phyloP scores from a whole-genome alignment of 2,797 vertebrate species.

The Liasis olivaceus region DNA sequence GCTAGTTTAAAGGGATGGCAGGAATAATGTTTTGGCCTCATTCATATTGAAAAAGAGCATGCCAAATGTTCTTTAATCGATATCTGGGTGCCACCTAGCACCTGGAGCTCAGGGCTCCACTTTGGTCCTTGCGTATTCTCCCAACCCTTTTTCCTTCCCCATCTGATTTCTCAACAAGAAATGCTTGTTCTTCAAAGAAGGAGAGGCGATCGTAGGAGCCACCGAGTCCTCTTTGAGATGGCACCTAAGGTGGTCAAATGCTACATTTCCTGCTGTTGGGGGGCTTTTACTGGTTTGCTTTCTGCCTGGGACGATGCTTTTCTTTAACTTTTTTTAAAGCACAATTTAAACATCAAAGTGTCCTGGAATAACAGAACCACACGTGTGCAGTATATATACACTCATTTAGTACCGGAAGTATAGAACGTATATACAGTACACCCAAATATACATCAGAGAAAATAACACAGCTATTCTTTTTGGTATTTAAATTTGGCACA shows the following conservation, averaged over 20 bases:
- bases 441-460: constrained; percentile 7
- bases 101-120: too few species aligned
- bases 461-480: constrained; percentile 18
- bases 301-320: neutral
- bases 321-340: neutral
- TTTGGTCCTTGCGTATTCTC: neutral
- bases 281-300: neutral
- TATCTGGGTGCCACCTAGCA: neutral
- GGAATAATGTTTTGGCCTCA: neutral
- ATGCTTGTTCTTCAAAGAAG: neutral
- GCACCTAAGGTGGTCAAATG: rapidly evolving
- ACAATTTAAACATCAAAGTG: rapidly evolving
- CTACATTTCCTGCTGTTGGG: rapidly evolving
- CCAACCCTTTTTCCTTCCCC: neutral
- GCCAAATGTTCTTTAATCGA: neutral
- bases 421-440: neutral
- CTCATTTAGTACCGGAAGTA: constrained; percentile 37
- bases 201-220: neutral
- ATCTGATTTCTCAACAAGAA: neutral
- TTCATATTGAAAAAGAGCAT: too few species aligned
- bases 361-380: neutral
- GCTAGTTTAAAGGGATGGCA: neutral
- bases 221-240: neutral
- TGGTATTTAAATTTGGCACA: constrained; percentile 47
- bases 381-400: neutral